phyloP scores from a whole-genome alignment of 2,797 vertebrate genomes.

The Pipistrellus nathusii region DNA sequence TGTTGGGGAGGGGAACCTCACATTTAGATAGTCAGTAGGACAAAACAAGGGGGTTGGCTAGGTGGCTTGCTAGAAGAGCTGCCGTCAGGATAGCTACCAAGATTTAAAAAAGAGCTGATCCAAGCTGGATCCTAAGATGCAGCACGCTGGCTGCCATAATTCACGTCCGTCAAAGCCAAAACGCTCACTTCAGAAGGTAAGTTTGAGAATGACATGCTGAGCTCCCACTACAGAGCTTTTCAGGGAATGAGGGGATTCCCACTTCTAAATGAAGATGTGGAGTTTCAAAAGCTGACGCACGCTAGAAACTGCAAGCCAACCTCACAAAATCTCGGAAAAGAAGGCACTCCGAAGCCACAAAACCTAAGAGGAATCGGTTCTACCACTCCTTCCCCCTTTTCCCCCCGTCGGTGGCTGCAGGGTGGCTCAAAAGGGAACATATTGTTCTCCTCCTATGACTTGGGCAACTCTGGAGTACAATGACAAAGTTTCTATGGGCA shows the following conservation, averaged over 20 bases:
- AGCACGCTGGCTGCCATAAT: not conserved
- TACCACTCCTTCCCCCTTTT: not conserved
- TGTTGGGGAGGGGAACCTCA: no score
- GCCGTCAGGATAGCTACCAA: not conserved
- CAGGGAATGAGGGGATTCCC: not conserved
- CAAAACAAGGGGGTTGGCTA: not conserved
- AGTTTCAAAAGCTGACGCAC: slow-evolving; percentile 4
- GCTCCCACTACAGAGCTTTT: not conserved
- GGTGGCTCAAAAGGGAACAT: slow-evolving; percentile 73
- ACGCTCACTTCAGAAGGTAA: not conserved
- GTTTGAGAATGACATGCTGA: not conserved
- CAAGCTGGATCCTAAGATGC: not conserved
- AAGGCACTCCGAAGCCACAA: slow-evolving; percentile 23
- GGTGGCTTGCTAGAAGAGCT: not conserved
- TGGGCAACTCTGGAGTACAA: slow-evolving; percentile 75
- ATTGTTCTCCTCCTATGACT: slow-evolving; percentile 76
- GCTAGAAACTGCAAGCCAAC: not conserved
- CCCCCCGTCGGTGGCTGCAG: not conserved
- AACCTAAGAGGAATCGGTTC: slow-evolving; percentile 39
- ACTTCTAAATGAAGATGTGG: not conserved
- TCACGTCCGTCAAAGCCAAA: not conserved
- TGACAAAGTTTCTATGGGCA: slow-evolving; percentile 79
- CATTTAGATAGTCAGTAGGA: not conserved
- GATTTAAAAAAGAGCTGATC: not conserved
- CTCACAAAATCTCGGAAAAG: not conserved